These are phyloP conservation scores for Axinella damicornis DNA, from an alignment of 37 sponge, comb jelly and placozoan genomes.

Conservation along the genomic window DNA sequence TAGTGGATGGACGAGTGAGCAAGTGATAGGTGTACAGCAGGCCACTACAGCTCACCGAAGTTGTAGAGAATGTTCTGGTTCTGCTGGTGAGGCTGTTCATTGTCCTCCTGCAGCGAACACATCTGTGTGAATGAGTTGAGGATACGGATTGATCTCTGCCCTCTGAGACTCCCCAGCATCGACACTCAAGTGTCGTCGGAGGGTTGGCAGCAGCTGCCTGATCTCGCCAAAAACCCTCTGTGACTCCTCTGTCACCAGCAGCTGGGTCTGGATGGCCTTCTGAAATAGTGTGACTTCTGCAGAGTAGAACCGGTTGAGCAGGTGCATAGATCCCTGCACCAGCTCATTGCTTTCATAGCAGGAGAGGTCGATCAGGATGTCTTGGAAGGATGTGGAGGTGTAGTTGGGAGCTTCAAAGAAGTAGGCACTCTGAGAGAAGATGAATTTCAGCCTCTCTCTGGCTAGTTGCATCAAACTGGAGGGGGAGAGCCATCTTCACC, in stretches of 20 bases:
- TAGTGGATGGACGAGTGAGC: no score
- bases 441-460: slow-evolving; percentile 2
- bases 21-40: no score
- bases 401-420: background rate
- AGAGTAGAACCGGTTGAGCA: slow-evolving; percentile 59
- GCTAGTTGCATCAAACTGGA: slow-evolving; percentile 7
- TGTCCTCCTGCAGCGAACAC: slow-evolving; percentile 46
- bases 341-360: slow-evolving; percentile 54
- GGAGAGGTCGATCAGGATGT: slow-evolving; percentile 44
- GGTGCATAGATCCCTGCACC: slow-evolving; percentile 42
- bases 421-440: slow-evolving; percentile 32
- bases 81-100: slow-evolving; percentile 65
- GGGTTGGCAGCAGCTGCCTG: background rate
- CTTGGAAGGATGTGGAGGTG: background rate
- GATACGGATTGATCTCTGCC: slow-evolving; percentile 16
- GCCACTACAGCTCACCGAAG: slow-evolving; percentile 26
- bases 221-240: slow-evolving; percentile 1
- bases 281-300: slow-evolving; percentile 53
- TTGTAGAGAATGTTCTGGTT: slow-evolving; percentile 87
- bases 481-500: background rate
- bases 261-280: slow-evolving; percentile 58
- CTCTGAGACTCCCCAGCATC: slow-evolving; percentile 14
- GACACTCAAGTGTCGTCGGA: background rate
- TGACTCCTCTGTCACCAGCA: slow-evolving; percentile 26
- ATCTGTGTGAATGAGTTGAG: slow-evolving; percentile 20